These are phyloP conservation scores for Congeria kusceri DNA, from an alignment of 2,888 invertebrate species.

Conservation along the genomic window DNA sequence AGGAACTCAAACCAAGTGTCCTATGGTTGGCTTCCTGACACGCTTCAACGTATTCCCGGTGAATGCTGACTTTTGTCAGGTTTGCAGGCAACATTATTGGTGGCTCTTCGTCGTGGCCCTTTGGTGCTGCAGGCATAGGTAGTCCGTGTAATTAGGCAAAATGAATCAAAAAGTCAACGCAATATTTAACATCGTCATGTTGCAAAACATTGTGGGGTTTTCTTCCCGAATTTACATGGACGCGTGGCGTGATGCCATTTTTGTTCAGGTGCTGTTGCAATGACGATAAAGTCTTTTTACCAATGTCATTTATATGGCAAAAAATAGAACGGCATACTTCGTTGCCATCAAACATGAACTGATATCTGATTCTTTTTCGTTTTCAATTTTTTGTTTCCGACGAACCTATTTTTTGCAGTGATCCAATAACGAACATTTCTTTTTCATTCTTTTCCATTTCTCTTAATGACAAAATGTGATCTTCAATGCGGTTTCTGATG, in stretches of 20 bases:
- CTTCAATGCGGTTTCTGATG: too few relatives aligned
- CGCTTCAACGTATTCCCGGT: background rate
- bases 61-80: background rate
- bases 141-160: background rate
- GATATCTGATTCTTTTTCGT: background rate
- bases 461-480: too few relatives aligned
- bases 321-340: background rate
- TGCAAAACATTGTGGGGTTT: conserved; percentile 8
- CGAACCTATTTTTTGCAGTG: too few relatives aligned
- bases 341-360: background rate
- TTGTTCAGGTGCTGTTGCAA: conserved; percentile 9
- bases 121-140: conserved; percentile 18
- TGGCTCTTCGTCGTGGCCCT: conserved; percentile 6
- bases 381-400: background rate
- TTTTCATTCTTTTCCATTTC: too few relatives aligned
- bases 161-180: background rate
- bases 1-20: background rate
- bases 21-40: background rate
- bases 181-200: conserved; percentile 6
- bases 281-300: background rate
- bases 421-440: too few relatives aligned
- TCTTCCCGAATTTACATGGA: conserved; percentile 25
- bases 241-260: conserved; percentile 9
- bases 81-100: conserved; percentile 1
- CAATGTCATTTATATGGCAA: too few relatives aligned